phyloP scores from a whole-genome alignment of 2,888 invertebrate species.

The Lycaena phlaeas region DNA sequence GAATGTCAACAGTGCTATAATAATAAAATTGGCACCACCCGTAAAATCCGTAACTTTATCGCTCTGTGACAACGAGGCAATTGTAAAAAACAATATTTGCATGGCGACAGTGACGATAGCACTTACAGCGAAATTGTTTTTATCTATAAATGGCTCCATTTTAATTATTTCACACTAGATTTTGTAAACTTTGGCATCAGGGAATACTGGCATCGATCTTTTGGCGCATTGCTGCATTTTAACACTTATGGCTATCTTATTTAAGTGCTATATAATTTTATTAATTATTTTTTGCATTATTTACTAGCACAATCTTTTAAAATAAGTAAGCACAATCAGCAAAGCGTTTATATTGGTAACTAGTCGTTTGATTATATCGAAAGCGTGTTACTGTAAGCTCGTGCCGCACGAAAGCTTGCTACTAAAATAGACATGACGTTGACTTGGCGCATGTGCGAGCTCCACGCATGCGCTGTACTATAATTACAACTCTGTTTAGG shows the following conservation, averaged over 20 bases:
- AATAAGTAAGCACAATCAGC: conserved; percentile 23
- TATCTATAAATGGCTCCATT: conserved; percentile 85
- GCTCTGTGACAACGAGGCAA: conserved; percentile 88
- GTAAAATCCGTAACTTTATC: conserved; percentile 95
- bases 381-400: conserved; percentile 26
- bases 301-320: conserved; percentile 14
- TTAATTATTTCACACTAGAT: conserved; percentile 42
- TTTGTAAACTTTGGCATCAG: conserved; percentile 41
- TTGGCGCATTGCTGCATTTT: conserved; percentile 55
- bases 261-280: conserved; percentile 16
- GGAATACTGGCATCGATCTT: conserved; percentile 37
- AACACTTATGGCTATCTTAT: conserved; percentile 22
- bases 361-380: conserved; percentile 19
- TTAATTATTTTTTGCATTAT: conserved; percentile 14
- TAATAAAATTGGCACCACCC: conserved; percentile 93
- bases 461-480: conserved; percentile 41
- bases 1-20: conserved; percentile 89
- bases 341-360: conserved; percentile 15
- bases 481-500: conserved; percentile 7
- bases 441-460: conserved; percentile 38
- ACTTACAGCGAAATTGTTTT: conserved; percentile 88
- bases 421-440: conserved; percentile 66
- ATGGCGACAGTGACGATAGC: conserved; percentile 87
- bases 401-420: conserved; percentile 34
- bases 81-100: conserved; percentile 90